Evolutionary conservation across 2,888 invertebrate genomes (phyloP).

Genomic region (Aphodius sticticus): DNA sequence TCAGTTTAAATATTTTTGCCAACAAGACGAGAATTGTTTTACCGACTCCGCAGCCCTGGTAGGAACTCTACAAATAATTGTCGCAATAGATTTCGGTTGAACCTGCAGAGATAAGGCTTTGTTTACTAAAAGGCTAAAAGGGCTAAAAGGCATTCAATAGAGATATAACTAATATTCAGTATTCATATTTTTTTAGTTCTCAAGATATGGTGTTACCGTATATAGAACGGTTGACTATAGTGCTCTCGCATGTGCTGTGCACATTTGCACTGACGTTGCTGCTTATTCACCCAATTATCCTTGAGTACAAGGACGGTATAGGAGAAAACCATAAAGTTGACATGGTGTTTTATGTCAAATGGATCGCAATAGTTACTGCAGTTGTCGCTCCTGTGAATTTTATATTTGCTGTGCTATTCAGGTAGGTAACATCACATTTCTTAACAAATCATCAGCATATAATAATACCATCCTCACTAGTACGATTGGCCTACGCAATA

Average conservation of each 20-base stretch:
- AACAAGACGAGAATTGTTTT: no score
- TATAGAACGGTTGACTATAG: background rate
- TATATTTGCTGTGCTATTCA: background rate
- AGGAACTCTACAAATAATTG: no score
- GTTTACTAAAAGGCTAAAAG: no score
- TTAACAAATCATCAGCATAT: background rate
- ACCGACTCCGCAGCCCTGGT: no score
- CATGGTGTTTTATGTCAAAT: constrained; percentile 15
- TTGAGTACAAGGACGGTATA: constrained; percentile 11
- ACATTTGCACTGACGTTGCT: constrained; percentile 9
- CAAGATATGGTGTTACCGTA: constrained; percentile 15
- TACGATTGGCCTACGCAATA: no score
- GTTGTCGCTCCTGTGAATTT: constrained; percentile 17
- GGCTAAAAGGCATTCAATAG: no score
- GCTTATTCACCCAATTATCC: constrained; percentile 6
- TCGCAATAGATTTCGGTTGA: no score
- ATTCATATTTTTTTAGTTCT: constrained; percentile 10
- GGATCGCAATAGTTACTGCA: constrained; percentile 7
- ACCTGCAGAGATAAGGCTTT: no score
- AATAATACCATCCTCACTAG: no score
- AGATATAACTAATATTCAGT: no score
- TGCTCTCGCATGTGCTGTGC: constrained; percentile 7
- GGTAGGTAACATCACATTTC: background rate
- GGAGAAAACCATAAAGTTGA: background rate
- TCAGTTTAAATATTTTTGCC: no score